Percentiles rank a stretch among this genome's conserved stretches.
Conservation (phyloP, 1,140 invertebrate species). For the Parasteatoda tepidariorum region DNA sequence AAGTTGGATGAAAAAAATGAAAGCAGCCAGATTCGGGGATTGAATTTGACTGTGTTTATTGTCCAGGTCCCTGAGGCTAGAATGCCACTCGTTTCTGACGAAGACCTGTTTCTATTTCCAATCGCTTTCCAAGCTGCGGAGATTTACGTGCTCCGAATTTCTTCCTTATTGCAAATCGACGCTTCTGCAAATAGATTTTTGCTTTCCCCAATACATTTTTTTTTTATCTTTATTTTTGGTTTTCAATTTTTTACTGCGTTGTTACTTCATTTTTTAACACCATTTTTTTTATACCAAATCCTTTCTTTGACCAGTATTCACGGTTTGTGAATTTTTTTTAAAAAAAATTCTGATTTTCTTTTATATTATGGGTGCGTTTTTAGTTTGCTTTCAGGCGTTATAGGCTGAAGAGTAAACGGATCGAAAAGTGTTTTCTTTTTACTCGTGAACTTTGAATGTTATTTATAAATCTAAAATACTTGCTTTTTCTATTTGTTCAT, state of each 20-base stretch:
- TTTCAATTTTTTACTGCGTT: neutral
- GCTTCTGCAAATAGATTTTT: conserved; percentile 48
- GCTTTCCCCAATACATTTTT: conserved; percentile 14
- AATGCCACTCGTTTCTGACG: conserved; percentile 36
- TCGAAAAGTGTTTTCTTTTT: no score
- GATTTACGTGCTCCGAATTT: conserved; percentile 56
- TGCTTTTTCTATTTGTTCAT: no score
- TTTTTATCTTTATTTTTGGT: neutral
- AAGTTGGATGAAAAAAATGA: conserved; percentile 30
- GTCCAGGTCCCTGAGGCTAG: conserved; percentile 27
- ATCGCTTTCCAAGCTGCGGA: conserved; percentile 45
- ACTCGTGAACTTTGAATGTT: no score
- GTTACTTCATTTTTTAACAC: neutral
- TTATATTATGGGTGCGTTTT: no score
- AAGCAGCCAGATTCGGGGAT: conserved; percentile 32
- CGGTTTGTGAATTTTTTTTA: neutral
- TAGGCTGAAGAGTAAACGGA: no score
- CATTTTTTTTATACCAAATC: neutral
- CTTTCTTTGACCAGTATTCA: neutral
- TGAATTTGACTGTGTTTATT: conserved; percentile 59
- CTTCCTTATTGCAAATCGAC: conserved; percentile 2
- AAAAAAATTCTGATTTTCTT: neutral
- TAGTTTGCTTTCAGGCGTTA: no score
- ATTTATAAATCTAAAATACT: no score
- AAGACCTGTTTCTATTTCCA: conserved; percentile 42